Evolutionary conservation across 2,797 vertebrate genomes (phyloP).

Genomic region (Mionectes olivaceus): DNA sequence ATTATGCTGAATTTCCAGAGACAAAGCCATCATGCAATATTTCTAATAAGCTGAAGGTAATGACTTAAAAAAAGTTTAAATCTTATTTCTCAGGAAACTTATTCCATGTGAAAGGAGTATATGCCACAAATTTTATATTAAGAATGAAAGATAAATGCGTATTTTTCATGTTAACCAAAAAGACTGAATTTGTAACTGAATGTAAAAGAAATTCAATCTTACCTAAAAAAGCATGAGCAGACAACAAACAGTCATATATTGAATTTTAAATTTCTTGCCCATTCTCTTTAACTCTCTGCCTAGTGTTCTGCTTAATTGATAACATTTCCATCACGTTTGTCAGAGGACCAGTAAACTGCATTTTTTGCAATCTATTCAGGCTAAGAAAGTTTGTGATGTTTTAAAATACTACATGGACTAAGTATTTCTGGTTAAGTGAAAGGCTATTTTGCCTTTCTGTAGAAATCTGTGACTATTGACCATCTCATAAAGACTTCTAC

Average conservation of each 20-base stretch:
- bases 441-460: constrained; percentile 34
- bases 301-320: neutral
- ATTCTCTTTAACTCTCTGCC: neutral
- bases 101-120: neutral
- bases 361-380: neutral
- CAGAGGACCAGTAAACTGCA: neutral
- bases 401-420: constrained; percentile 25
- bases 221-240: neutral
- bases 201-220: neutral
- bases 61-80: neutral
- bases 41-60: neutral
- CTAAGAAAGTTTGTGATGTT: neutral
- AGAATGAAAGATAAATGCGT: neutral
- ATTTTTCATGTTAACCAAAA: neutral
- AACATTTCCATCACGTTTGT: neutral
- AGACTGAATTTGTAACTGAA: neutral
- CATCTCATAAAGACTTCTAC: constrained; percentile 24
- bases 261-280: neutral
- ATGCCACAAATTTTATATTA: neutral
- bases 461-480: constrained; percentile 50
- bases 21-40: neutral
- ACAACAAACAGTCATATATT: neutral
- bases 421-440: constrained; percentile 32
- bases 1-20: neutral
- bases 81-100: neutral